phyloP scores from a whole-genome alignment of 2,797 vertebrate species.

The Luscinia megarhynchos region DNA sequence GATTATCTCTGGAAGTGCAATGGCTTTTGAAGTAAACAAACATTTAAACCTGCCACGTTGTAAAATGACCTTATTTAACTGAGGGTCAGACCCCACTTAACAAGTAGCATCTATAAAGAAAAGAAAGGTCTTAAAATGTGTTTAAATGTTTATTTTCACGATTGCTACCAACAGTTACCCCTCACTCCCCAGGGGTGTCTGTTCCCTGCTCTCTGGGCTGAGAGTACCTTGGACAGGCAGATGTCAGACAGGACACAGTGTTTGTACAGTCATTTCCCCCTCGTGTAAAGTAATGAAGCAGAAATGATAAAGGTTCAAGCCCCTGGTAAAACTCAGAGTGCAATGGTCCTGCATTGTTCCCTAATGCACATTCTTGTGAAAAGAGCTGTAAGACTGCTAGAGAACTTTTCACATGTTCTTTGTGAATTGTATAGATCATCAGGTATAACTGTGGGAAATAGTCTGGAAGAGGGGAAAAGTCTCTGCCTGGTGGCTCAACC shows the following conservation, averaged over 20 bases:
- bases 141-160: not conserved
- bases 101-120: not conserved
- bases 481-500: not conserved
- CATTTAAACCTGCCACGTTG: not conserved
- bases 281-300: not conserved
- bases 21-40: constrained; percentile 21
- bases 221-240: not conserved
- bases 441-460: not conserved
- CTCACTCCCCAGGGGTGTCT: not conserved
- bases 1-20: not conserved
- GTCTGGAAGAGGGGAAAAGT: not conserved
- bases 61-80: not conserved
- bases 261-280: not conserved
- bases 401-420: not conserved
- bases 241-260: not conserved
- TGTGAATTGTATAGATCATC: not conserved
- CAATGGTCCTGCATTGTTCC: not conserved
- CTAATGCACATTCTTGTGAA: accelerated
- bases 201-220: not conserved
- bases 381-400: not conserved
- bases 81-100: not conserved
- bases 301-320: not conserved
- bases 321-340: not conserved
- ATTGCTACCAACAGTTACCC: not conserved
- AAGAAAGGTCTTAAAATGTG: not conserved